Conservation (phyloP, 2,113 vertebrate genomes). For the Daphoenositta chrysoptera region DNA sequence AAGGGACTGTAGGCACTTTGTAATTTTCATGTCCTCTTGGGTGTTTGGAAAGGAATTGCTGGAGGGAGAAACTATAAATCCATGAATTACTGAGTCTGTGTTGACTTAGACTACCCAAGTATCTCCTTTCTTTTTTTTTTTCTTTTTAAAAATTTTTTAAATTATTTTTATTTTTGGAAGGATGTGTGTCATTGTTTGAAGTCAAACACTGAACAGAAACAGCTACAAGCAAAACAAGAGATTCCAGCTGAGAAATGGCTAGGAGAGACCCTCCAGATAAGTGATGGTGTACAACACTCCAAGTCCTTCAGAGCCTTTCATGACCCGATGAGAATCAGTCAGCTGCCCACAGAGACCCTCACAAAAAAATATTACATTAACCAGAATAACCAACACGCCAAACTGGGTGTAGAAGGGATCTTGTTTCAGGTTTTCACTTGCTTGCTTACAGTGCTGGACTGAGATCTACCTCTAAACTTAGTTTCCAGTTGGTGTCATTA, state of each 20-base stretch:
- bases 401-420: background rate
- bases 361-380: background rate
- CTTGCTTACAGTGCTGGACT: background rate
- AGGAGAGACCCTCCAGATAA: background rate
- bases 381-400: background rate
- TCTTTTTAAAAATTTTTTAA: background rate
- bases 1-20: background rate
- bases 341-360: background rate
- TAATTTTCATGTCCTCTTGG: background rate
- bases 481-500: background rate
- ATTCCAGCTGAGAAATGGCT: background rate
- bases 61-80: background rate
- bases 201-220: background rate
- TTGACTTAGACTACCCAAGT: background rate
- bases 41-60: background rate
- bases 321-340: background rate
- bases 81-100: background rate
- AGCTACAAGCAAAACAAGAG: background rate
- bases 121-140: rapidly evolving
- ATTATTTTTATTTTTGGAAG: background rate
- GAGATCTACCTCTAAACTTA: background rate
- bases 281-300: rapidly evolving
- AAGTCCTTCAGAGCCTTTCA: background rate
- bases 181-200: background rate
- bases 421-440: background rate